These are phyloP conservation scores for Pseudeuparius sepicola DNA, from an alignment of 2,888 invertebrate genomes.

Conservation along the genomic window DNA sequence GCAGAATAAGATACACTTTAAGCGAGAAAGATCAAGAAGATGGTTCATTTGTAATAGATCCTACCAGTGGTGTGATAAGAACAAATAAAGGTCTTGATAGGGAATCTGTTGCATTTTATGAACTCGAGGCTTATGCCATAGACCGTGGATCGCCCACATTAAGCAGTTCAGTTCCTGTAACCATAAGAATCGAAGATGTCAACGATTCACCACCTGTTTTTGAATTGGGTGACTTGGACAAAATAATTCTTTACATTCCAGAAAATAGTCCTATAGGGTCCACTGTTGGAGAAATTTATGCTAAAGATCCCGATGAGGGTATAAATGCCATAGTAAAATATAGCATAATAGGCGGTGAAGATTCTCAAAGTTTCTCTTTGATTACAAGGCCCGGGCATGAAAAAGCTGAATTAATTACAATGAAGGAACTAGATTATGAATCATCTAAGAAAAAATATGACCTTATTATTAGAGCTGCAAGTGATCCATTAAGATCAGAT, in stretches of 20 bases:
- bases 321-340: slow-evolving; percentile 83
- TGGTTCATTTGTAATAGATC: slow-evolving; percentile 86
- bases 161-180: slow-evolving; percentile 53
- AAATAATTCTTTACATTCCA: slow-evolving; percentile 77
- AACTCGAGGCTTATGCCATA: slow-evolving; percentile 75
- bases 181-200: slow-evolving; percentile 76
- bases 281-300: slow-evolving; percentile 81
- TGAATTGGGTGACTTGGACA: slow-evolving; percentile 66
- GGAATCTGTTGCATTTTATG: slow-evolving; percentile 79
- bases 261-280: slow-evolving; percentile 97
- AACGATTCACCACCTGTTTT: slow-evolving; percentile 88
- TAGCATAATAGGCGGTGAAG: slow-evolving; percentile 88
- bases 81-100: slow-evolving; percentile 85
- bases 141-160: slow-evolving; percentile 66
- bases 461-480: slow-evolving; percentile 80
- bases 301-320: slow-evolving; percentile 88
- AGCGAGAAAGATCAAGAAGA: slow-evolving; percentile 67
- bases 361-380: slow-evolving; percentile 75
- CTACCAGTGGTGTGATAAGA: slow-evolving; percentile 82
- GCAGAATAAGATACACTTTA: slow-evolving; percentile 71
- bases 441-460: slow-evolving; percentile 85
- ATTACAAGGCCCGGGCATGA: slow-evolving; percentile 74
- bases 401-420: slow-evolving; percentile 78
- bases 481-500: slow-evolving; percentile 80
- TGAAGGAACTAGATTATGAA: slow-evolving; percentile 92